A percentile compares a stretch with the other conserved stretches of the same genome.
Evolutionary conservation across 1,140 invertebrate genomes (phyloP).

Genomic region (Drosophila lini): DNA sequence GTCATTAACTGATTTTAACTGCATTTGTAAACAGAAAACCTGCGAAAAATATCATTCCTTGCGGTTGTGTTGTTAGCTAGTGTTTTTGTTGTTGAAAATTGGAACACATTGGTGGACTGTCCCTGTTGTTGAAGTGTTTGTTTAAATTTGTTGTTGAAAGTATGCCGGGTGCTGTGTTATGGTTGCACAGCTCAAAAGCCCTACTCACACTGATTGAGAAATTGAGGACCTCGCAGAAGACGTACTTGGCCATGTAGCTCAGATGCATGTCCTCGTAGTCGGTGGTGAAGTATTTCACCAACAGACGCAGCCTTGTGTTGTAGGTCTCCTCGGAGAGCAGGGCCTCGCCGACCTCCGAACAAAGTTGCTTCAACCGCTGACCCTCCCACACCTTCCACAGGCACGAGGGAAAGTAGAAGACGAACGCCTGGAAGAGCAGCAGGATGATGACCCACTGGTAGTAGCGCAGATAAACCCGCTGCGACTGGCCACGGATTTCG

Average conservation of each 20-base stretch:
- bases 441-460: conserved; percentile 96
- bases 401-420: conserved; percentile 90
- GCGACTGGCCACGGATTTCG: conserved; percentile 84
- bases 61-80: no score
- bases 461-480: conserved; percentile 89
- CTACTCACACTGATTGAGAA: conserved; percentile 88
- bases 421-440: conserved; percentile 90
- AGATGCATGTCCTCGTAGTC: conserved; percentile 87
- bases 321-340: conserved; percentile 85
- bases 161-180: neutral
- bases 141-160: neutral
- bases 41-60: no score
- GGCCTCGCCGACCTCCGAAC: conserved; percentile 85
- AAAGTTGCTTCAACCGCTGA: conserved; percentile 86
- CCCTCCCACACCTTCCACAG: conserved; percentile 92
- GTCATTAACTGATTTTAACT: no score
- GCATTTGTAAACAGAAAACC: no score
- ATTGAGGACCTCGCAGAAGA: conserved; percentile 90
- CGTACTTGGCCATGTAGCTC: conserved; percentile 89
- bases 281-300: conserved; percentile 86
- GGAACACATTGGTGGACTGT: no score
- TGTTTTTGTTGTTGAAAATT: no score
- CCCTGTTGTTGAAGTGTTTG: neutral
- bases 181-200: neutral
- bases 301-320: conserved; percentile 85